Conservation (phyloP, 2,113 vertebrate genomes). For the Proterorhinus semilunaris region DNA sequence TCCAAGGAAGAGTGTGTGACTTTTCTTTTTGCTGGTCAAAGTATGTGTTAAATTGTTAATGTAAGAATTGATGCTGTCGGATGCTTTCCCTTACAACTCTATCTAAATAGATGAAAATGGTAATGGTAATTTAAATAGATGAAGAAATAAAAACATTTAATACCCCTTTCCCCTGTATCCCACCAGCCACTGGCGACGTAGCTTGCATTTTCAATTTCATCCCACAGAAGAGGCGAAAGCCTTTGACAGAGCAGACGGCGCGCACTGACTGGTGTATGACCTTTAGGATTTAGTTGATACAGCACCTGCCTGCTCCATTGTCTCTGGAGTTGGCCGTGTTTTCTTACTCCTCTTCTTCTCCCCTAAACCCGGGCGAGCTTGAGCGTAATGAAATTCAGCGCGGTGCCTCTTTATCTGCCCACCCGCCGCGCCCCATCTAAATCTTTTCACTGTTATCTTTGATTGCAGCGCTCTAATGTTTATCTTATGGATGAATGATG, state of each 20-base stretch:
- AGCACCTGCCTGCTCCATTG: slow-evolving; percentile 29
- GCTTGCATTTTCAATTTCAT: not conserved
- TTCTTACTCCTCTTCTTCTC: not conserved
- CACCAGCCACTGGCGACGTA: not conserved
- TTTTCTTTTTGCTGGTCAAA: no score
- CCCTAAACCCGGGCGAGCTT: not conserved
- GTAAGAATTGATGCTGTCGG: no score
- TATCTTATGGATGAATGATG: slow-evolving; percentile 65
- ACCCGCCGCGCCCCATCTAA: slow-evolving; percentile 52
- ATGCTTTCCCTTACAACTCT: no score
- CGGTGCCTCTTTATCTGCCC: slow-evolving; percentile 50
- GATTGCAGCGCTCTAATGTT: slow-evolving; percentile 60
- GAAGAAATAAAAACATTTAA: no score
- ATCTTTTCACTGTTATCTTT: slow-evolving; percentile 63
- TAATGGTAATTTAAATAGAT: no score
- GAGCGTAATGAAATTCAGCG: slow-evolving; percentile 54
- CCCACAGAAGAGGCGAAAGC: not conserved
- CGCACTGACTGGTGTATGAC: slow-evolving; percentile 32
- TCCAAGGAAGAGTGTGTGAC: no score
- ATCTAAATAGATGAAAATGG: no score
- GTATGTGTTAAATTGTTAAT: no score
- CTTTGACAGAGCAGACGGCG: slow-evolving; percentile 2
- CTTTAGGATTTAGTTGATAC: slow-evolving; percentile 47
- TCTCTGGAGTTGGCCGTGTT: not conserved
- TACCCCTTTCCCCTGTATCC: no score